Percentiles rank a stretch among this genome's conserved stretches.
Conservation (phyloP, 2,113 vertebrate genomes). For the Hippopotamus amphibius region DNA sequence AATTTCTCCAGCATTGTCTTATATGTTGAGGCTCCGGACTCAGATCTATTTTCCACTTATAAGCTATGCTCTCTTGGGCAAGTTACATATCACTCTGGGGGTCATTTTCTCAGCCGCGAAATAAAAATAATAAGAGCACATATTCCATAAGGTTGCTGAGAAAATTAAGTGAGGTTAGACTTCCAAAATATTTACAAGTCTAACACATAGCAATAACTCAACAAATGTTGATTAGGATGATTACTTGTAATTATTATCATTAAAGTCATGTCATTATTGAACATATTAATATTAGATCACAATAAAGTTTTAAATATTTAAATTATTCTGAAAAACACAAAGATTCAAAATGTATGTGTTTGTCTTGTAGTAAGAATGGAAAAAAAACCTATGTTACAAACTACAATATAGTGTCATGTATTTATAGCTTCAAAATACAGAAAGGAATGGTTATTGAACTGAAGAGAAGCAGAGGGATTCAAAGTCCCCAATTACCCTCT, state of each 20-base stretch:
- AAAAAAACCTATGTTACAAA: constrained; percentile 29
- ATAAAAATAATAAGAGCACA: constrained; percentile 1
- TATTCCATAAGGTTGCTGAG: not conserved
- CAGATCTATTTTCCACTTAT: not conserved
- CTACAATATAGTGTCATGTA: not conserved
- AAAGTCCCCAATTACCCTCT: constrained; percentile 10
- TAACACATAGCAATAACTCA: not conserved
- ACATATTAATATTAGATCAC: constrained; percentile 5
- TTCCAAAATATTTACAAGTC: constrained; percentile 20
- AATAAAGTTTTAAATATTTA: constrained; percentile 29
- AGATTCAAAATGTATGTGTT: not conserved
- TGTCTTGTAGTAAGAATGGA: not conserved
- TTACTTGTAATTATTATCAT: constrained; percentile 29
- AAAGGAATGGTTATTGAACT: constrained; percentile 37
- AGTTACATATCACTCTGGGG: not conserved
- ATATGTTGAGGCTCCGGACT: not conserved
- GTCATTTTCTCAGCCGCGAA: constrained; percentile 21
- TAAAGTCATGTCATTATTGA: constrained; percentile 27
- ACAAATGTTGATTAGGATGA: constrained; percentile 26
- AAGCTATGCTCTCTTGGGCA: not conserved
- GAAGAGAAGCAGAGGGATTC: not conserved
- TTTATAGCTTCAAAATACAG: constrained; percentile 48
- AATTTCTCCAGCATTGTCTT: not conserved
- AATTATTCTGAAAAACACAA: constrained; percentile 47
- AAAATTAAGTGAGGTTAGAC: not conserved